Evolutionary conservation across 2,797 vertebrate genomes (phyloP).

Genomic region (Catharus ustulatus): DNA sequence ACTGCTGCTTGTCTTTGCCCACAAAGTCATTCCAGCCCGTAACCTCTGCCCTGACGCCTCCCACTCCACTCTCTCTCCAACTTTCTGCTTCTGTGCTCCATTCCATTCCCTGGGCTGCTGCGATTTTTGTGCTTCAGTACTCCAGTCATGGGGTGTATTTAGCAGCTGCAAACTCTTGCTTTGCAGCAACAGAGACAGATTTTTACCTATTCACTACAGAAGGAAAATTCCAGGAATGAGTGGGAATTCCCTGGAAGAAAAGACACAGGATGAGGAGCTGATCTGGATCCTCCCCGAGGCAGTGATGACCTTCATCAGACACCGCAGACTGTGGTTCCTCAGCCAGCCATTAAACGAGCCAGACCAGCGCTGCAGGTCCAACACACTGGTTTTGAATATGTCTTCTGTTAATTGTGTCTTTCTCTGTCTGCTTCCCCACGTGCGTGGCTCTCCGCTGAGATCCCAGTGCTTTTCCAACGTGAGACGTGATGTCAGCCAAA

Average conservation of each 20-base stretch:
- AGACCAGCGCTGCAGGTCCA: neutral
- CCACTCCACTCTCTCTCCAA: rapidly evolving
- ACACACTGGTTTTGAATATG: neutral
- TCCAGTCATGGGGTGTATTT: neutral
- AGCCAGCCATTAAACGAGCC: neutral
- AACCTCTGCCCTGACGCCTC: neutral
- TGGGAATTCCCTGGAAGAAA: neutral
- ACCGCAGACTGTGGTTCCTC: neutral
- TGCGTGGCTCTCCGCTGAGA: rapidly evolving
- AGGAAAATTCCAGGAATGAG: neutral
- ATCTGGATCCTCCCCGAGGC: neutral
- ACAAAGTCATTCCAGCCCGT: neutral
- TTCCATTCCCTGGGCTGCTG: neutral
- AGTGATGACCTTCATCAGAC: neutral
- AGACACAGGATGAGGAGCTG: neutral
- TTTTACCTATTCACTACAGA: neutral
- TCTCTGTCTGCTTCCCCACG: neutral
- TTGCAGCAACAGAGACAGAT: neutral
- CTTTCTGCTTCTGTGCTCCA: neutral
- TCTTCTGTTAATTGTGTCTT: neutral
- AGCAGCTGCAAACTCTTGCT: neutral
- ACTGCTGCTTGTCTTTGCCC: neutral
- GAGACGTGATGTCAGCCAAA: neutral
- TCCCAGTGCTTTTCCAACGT: neutral
- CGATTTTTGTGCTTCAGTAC: neutral